Percentiles rank a stretch among this genome's conserved stretches.
These are phyloP conservation scores for Myrmecophaga tridactyla DNA, from an alignment of 2,113 vertebrate species.

Conservation along the genomic window DNA sequence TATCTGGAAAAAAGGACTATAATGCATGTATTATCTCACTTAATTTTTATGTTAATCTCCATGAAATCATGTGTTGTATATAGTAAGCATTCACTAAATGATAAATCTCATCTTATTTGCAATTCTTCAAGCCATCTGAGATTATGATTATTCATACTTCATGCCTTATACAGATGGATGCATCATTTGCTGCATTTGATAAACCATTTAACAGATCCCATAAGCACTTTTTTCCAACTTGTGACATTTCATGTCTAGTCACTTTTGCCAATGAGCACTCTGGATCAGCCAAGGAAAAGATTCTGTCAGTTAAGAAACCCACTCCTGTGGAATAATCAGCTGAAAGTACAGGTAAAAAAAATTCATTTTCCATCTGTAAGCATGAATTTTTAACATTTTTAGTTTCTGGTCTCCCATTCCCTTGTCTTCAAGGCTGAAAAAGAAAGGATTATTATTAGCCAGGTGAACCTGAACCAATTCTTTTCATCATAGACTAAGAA, in stretches of 20 bases:
- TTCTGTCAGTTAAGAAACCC: not conserved
- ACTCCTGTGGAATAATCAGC: not conserved
- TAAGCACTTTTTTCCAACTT: not conserved
- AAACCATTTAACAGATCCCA: not conserved
- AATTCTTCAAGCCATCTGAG: not conserved
- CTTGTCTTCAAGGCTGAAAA: too few relatives aligned
- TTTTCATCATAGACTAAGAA: not conserved
- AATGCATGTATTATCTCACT: not conserved
- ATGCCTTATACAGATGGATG: not conserved
- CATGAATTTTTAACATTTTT: not conserved
- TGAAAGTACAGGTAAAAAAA: not conserved
- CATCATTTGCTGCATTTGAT: not conserved
- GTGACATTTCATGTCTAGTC: not conserved
- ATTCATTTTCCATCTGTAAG: not conserved
- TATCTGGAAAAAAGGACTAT: not conserved
- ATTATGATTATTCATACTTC: not conserved
- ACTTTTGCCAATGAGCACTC: not conserved
- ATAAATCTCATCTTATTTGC: not conserved
- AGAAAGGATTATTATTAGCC: not conserved
- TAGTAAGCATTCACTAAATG: not conserved
- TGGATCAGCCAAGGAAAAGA: not conserved
- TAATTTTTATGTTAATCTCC: too few relatives aligned
- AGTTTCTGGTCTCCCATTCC: not conserved
- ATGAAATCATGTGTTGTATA: not conserved
- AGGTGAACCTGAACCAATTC: rapidly evolving